Percentiles rank a stretch among this genome's conserved stretches.
Evolutionary conservation across 2,113 vertebrate genomes (phyloP).

Genomic region (Neolamprologus kungweensis): DNA sequence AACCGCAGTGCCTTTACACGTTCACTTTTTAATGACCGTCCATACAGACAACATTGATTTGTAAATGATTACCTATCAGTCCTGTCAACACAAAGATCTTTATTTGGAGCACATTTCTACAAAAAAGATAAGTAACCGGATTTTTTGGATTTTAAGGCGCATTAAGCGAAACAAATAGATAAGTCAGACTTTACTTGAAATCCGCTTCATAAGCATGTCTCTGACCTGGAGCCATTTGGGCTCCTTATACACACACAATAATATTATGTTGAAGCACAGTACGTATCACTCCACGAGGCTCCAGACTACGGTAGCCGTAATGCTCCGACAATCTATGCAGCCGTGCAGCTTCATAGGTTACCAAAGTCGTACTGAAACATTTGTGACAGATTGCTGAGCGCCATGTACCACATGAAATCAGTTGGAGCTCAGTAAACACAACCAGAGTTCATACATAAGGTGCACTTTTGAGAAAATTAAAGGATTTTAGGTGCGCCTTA

Average conservation of each 20-base stretch:
- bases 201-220: background rate
- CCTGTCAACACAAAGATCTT: fast-evolving
- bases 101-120: background rate
- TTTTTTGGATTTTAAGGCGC: fast-evolving
- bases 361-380: background rate
- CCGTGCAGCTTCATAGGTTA: fast-evolving
- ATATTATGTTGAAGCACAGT: fast-evolving
- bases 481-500: background rate
- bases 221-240: fast-evolving
- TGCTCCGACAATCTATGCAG: fast-evolving
- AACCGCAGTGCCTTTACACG: fast-evolving
- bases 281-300: fast-evolving
- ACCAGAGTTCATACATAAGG: fast-evolving
- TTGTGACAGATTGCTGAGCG: fast-evolving
- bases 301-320: fast-evolving
- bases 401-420: background rate
- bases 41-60: fast-evolving
- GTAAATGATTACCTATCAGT: background rate
- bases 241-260: background rate
- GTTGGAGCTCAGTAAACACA: background rate
- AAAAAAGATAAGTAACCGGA: fast-evolving
- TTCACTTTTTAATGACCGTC: fast-evolving
- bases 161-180: fast-evolving
- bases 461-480: fast-evolving
- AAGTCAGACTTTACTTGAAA: background rate